Evolutionary conservation across 2,888 invertebrate species (phyloP), one percentile per base, ranked within the genome.

Genomic region (Ypsolopha scabrella): DNA sequence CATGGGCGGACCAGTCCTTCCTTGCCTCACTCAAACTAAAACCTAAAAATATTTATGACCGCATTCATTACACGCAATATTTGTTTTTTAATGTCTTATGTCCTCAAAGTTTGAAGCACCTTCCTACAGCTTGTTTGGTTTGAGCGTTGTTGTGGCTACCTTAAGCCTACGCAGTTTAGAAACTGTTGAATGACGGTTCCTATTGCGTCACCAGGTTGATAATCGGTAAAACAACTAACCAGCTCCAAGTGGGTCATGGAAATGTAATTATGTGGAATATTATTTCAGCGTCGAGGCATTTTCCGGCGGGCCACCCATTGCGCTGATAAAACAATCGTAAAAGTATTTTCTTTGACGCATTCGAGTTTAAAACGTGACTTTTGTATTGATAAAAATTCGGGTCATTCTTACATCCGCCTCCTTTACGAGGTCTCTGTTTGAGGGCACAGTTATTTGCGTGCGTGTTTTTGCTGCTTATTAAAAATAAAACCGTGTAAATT

Each of bases 241-340:
- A 64, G 70, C 65, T 76, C 71, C 75, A 85, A 81, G 64, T 82
- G 63, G 82, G 82, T 81, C 82, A 80, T 74, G 72, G 70, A 3
- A 10, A 72, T 72, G 72, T 66, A 65, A 67, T 65, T 66, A 63
- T 10, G 10, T 38, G 65, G 72, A 74, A 73, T 73, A 75, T 68
- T 67, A 74, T 66, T 76, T 77, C 72, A 75, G 69, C 37, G 37
- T 43, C 44, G 24, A 49, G 44, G 11, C 24, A 24, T 4, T 24
- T 24, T 24, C 24, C 24, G 24, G 24, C 43, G 24, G 13, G n/a
- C 43, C 6, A 41, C 11, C 24, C 43, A 41, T 13, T 43, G 24
- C 33, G 14, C 48, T 48, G 48, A 37, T 48, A 48, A 14, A 35
- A 38, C 37, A 14, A 38, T 48, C 7, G 38, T 48, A 34, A 43